Base-by-base conservation (phyloP, 2,888 invertebrate genomes). In the Plutella xylostella region DNA sequence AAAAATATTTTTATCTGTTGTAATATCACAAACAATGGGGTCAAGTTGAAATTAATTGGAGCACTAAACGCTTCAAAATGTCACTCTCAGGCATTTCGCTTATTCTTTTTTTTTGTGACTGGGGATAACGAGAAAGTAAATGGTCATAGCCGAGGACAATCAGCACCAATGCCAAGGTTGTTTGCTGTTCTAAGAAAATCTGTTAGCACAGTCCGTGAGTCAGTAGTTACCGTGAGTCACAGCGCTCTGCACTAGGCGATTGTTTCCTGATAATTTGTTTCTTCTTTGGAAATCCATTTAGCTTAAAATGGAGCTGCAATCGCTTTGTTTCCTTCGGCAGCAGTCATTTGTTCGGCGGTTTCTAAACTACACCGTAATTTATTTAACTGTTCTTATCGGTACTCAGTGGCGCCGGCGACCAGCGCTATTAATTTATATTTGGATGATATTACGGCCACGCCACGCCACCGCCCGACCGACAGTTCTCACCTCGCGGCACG, bases 181-280 rank as follows among this genome's bases (percentile, higher is more conserved):
- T 56, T 61, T 58, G 65, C 68, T 74, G 71, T 79, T 80, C 78
- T 68, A 55, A 72, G 78, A 78, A 77, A 67, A 72, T 74, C 69
- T 69, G 63, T 75, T 72, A 72, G 65, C 69, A 63, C 66, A 65
- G 12, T 55, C 60, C 54, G 56, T 79, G 77, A 79, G 62, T 79
- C 76, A 79, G 68, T 62, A 54, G 52, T 49, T 41, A 31, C 56
- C 55, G 51, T 79, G 77, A 78, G 54, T 78, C 78, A 78, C 54
- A 44, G 45, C 58, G 59, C 57, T 57, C 54, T 43, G 45, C 58
- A 60, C 57, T 57, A 56, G 48, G 54, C 66, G 63, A 74, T 74
- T 72, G 72, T 72, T 72, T 65, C 57, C 63, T 61, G 68, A 72
- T 75, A 68, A 70, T 65, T 69, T 65, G 57, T 57, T 65, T 60